These are phyloP conservation scores for Manis pentadactyla DNA, from an alignment of 2,797 vertebrate genomes.

Conservation along the genomic window DNA sequence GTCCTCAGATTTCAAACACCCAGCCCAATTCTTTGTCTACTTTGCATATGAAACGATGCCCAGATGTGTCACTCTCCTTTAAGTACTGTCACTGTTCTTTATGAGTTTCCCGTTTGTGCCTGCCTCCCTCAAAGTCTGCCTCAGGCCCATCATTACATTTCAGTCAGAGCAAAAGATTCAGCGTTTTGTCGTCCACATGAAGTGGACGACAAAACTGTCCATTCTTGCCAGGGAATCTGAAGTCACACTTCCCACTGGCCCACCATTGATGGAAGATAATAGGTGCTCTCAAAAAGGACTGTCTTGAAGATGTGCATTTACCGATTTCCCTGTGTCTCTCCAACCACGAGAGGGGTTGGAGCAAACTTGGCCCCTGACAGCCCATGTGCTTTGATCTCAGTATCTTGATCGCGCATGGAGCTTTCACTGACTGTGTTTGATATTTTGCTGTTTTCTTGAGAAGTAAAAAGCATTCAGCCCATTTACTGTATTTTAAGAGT, in stretches of 20 bases:
- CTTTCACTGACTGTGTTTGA: not conserved
- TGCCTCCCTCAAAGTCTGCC: not conserved
- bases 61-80: not conserved
- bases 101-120: not conserved
- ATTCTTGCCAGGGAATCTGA: constrained; percentile 18
- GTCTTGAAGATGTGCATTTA: not conserved
- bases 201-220: not conserved
- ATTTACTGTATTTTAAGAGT: not conserved
- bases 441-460: constrained; percentile 26
- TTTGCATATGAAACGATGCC: not conserved
- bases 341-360: not conserved
- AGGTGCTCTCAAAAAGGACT: constrained; percentile 31
- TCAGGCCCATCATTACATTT: not conserved
- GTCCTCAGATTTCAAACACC: not conserved
- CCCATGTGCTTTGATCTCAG: not conserved
- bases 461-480: not conserved
- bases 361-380: not conserved
- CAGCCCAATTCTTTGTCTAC: not conserved
- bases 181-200: not conserved
- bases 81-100: not conserved
- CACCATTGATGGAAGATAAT: constrained; percentile 11
- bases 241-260: not conserved
- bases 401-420: not conserved
- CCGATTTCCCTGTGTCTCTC: not conserved
- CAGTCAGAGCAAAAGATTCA: not conserved